phyloP scores from a whole-genome alignment of 1,140 invertebrate species.

The Drosophila suzukii region DNA sequence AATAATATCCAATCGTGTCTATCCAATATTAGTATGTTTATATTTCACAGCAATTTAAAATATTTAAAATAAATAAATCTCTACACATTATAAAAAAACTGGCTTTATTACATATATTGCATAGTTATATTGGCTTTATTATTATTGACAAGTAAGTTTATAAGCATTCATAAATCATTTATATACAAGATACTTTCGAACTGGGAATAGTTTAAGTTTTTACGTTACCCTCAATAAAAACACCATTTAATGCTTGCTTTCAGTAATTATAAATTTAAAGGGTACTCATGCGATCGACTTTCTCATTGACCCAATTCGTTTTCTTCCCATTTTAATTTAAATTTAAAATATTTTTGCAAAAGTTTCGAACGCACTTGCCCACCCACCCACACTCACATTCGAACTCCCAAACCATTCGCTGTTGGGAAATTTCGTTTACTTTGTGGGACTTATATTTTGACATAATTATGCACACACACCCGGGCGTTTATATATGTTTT shows the following conservation, averaged over 20 bases:
- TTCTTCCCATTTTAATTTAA: conserved; percentile 37
- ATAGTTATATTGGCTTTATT: no score
- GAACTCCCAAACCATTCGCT: conserved; percentile 7
- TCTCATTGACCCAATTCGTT: conserved; percentile 23
- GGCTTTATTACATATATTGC: no score
- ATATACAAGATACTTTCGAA: background rate
- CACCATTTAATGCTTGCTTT: background rate
- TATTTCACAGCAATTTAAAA: no score
- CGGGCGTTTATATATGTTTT: conserved; percentile 11
- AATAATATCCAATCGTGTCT: no score
- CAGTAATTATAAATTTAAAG: conserved; percentile 7
- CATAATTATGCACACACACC: conserved; percentile 63
- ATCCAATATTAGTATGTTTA: no score
- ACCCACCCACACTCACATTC: background rate
- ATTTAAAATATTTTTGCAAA: conserved; percentile 56
- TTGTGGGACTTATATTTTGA: conserved; percentile 64
- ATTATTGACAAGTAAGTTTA: no score
- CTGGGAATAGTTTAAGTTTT: background rate
- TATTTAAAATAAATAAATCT: no score
- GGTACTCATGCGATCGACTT: conserved; percentile 19
- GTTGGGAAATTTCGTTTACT: conserved; percentile 51
- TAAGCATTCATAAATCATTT: no score
- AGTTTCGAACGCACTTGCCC: conserved; percentile 37
- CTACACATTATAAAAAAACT: no score
- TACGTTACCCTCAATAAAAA: background rate